These are phyloP conservation scores for Bryconaethiops microstoma DNA, from an alignment of 2,797 vertebrate genomes.

Conservation along the genomic window DNA sequence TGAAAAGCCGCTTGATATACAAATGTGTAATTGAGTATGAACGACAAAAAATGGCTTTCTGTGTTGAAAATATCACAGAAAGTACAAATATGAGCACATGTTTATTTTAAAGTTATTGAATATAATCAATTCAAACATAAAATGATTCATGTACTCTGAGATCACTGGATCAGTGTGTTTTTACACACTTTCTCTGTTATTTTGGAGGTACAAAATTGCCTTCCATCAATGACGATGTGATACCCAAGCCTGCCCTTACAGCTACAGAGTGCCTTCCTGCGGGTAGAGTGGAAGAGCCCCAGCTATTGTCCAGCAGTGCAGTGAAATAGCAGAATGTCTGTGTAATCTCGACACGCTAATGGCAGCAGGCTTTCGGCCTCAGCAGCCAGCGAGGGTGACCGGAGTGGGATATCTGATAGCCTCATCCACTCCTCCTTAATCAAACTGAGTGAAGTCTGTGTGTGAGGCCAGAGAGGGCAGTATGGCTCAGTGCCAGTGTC, in stretches of 20 bases:
- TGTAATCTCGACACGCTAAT: constrained; percentile 32
- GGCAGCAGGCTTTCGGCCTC: constrained; percentile 31
- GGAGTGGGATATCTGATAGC: constrained; percentile 50
- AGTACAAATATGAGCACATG: too few relatives aligned
- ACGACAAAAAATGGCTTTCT: too few relatives aligned
- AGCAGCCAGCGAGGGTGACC: constrained; percentile 13
- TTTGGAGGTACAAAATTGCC: background rate
- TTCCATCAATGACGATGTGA: background rate
- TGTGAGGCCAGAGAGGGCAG: constrained; percentile 16
- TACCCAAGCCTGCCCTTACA: background rate
- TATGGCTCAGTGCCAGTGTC: constrained; percentile 34
- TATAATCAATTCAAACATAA: too few relatives aligned
- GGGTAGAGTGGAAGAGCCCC: background rate
- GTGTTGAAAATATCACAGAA: too few relatives aligned
- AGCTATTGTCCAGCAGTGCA: constrained; percentile 23
- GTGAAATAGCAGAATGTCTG: constrained; percentile 26
- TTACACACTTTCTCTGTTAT: background rate
- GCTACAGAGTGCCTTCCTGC: background rate
- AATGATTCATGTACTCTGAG: background rate
- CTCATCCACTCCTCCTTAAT: constrained; percentile 53
- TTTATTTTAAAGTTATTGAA: too few relatives aligned
- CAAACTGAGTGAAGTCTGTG: constrained; percentile 52
- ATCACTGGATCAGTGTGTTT: background rate
- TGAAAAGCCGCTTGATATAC: too few relatives aligned
- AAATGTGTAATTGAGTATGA: too few relatives aligned